Evolutionary conservation across 2,888 invertebrate species (phyloP).

Genomic region (Tortrix viridana): DNA sequence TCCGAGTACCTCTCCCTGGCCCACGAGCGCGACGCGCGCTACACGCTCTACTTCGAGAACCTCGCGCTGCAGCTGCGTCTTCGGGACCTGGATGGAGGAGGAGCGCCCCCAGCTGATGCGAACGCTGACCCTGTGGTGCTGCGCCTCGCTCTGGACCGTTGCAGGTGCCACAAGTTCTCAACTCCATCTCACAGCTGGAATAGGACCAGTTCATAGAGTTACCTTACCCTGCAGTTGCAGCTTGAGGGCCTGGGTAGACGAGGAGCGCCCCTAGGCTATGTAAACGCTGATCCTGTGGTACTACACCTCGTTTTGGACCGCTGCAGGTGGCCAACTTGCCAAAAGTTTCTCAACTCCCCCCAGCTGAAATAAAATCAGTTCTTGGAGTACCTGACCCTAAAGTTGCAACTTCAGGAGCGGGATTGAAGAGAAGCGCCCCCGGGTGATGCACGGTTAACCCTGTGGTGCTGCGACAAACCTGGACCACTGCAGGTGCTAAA

Average conservation of each 20-base stretch:
- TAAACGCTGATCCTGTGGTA: conserved; percentile 68
- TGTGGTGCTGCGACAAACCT: conserved; percentile 63
- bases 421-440: conserved; percentile 56
- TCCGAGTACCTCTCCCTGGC: conserved; percentile 69
- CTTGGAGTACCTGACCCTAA: conserved; percentile 70
- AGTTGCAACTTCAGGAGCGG: conserved; percentile 66
- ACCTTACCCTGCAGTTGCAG: conserved; percentile 67
- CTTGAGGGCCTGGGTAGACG: conserved; percentile 67
- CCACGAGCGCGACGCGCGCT: conserved; percentile 74
- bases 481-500: too few species aligned
- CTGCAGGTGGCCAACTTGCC: conserved; percentile 73
- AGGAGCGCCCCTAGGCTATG: conserved; percentile 50
- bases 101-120: conserved; percentile 50
- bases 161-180: conserved; percentile 56
- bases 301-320: conserved; percentile 72
- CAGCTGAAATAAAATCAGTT: too few species aligned
- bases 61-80: conserved; percentile 67
- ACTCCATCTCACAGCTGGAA: too few species aligned
- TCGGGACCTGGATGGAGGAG: conserved; percentile 65
- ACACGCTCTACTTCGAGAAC: conserved; percentile 76
- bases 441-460: conserved; percentile 65
- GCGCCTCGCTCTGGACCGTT: conserved; percentile 71
- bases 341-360: too few species aligned
- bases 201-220: too few species aligned
- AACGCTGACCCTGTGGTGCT: conserved; percentile 70